Evolutionary conservation across 2,797 vertebrate species (phyloP).

Genomic region (Neosalanx taihuensis): DNA sequence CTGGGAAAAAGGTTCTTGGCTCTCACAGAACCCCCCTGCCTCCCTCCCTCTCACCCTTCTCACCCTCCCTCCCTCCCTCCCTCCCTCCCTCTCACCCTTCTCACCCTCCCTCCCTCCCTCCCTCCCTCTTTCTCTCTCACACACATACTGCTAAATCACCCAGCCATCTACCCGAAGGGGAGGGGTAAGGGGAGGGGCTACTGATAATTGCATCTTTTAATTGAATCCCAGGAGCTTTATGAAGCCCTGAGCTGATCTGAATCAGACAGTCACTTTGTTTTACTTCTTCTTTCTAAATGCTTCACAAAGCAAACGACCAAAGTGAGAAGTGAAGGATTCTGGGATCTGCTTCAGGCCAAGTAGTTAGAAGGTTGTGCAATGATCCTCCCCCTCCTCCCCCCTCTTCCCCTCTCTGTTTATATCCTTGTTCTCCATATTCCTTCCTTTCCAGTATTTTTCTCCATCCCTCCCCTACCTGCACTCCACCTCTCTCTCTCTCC

Average conservation of each 20-base stretch:
- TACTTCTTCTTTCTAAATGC: slow-evolving; percentile 16
- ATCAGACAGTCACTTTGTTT: slow-evolving; percentile 51
- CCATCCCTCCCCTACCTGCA: not conserved
- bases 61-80: not conserved
- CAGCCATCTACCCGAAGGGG: not conserved
- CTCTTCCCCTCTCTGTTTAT: not conserved
- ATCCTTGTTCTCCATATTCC: not conserved
- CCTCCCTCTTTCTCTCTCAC: slow-evolving; percentile 4
- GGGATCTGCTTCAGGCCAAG: slow-evolving; percentile 1
- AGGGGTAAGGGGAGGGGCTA: slow-evolving; percentile 17
- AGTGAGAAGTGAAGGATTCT: slow-evolving; percentile 2
- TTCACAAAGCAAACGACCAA: slow-evolving; percentile 11
- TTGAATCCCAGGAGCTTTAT: slow-evolving; percentile 63
- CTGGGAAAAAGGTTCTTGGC: not conserved
- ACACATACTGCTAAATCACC: slow-evolving; percentile 23
- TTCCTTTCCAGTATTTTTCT: not conserved
- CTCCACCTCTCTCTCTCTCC: slow-evolving; percentile 10
- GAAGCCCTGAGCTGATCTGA: slow-evolving; percentile 53
- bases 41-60: not conserved
- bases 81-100: slow-evolving; percentile 6
- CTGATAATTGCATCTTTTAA: slow-evolving; percentile 71
- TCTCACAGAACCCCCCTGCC: not conserved
- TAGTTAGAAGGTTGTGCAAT: not conserved
- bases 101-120: too few relatives aligned
- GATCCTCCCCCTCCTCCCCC: not conserved